Conservation (phyloP, 2,888 invertebrate species). For the Galerucella pusilla region DNA sequence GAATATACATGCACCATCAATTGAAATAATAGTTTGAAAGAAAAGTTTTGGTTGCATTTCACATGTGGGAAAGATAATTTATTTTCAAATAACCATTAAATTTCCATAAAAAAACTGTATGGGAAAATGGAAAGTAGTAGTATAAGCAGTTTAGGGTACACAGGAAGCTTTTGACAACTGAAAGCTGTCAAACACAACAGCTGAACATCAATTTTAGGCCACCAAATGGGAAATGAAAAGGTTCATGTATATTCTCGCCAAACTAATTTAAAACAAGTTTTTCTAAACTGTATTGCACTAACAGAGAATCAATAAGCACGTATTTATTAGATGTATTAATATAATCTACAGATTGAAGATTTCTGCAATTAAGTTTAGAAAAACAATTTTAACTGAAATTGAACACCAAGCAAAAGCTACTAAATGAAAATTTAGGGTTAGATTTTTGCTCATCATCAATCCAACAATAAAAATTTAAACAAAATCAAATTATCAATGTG, state of each 20-base stretch:
- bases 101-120: no score
- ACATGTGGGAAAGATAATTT: no score
- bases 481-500: neutral
- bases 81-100: no score
- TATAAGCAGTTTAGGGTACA: no score
- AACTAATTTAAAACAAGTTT: neutral
- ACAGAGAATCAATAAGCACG: neutral
- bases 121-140: no score
- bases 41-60: no score
- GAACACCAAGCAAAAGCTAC: conserved; percentile 8
- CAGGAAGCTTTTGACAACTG: no score
- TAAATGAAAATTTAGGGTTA: conserved; percentile 8
- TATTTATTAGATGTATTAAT: neutral
- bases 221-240: no score
- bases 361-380: neutral
- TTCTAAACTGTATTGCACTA: neutral
- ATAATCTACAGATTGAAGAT: neutral
- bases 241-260: neutral
- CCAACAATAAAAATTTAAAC: conserved; percentile 9
- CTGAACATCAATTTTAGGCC: no score
- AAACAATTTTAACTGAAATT: neutral
- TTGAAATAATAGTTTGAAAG: no score
- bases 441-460: conserved; percentile 22
- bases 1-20: no score
- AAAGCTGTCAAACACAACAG: no score